Percentiles rank a stretch among this genome's conserved stretches.
phyloP scores from a whole-genome alignment of 2,888 invertebrate genomes.

The Drosophila neotestacea region DNA sequence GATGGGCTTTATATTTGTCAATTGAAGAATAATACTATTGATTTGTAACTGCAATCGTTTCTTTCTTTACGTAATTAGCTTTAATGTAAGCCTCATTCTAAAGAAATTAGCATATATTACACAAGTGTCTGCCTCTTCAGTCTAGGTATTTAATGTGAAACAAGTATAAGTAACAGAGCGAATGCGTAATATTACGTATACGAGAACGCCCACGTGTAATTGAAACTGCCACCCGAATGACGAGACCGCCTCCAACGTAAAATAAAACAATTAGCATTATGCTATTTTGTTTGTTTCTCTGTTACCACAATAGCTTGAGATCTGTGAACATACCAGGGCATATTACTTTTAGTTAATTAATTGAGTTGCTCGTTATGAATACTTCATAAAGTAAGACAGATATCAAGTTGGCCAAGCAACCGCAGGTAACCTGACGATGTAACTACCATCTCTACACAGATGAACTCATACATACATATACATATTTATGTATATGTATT shows the following conservation, averaged over 20 bases:
- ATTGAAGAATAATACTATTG: background rate
- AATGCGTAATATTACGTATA: slow-evolving; percentile 16
- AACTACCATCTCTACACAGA: slow-evolving; percentile 16
- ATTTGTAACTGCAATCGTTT: background rate
- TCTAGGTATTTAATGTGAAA: background rate
- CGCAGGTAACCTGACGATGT: slow-evolving; percentile 65
- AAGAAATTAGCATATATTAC: background rate
- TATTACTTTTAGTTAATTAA: slow-evolving; percentile 76
- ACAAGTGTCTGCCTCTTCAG: background rate
- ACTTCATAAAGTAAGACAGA: slow-evolving; percentile 61
- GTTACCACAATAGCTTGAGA: slow-evolving; percentile 40
- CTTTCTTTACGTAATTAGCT: background rate
- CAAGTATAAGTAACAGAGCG: background rate
- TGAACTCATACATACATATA: background rate
- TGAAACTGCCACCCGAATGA: slow-evolving; percentile 49
- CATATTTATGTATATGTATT: background rate
- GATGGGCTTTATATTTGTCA: background rate
- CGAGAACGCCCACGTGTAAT: slow-evolving; percentile 50
- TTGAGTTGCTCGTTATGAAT: slow-evolving; percentile 78
- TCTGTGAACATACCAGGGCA: slow-evolving; percentile 10
- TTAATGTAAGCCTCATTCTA: background rate
- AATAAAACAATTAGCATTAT: slow-evolving; percentile 77
- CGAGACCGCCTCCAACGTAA: slow-evolving; percentile 21
- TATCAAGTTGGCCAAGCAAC: slow-evolving; percentile 64
- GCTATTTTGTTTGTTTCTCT: slow-evolving; percentile 45